phyloP scores from a whole-genome alignment of 2,113 vertebrate genomes.

The Nyctereutes procyonoides region DNA sequence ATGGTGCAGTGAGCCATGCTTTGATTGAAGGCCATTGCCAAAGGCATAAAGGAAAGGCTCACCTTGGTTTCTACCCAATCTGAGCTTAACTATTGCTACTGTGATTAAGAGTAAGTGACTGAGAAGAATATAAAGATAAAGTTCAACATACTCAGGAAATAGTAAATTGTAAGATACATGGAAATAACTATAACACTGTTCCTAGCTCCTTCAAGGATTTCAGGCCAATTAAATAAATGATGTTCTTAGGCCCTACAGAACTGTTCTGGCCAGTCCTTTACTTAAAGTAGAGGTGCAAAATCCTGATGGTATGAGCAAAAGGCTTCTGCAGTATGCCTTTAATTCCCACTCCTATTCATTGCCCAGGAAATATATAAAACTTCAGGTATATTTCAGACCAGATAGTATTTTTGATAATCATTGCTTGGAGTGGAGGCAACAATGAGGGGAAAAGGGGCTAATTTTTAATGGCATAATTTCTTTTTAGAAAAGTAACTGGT shows the following conservation, averaged over 20 bases:
- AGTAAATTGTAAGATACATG: not conserved
- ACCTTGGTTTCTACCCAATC: not conserved
- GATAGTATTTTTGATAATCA: not conserved
- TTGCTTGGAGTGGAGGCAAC: not conserved
- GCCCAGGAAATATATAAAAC: not conserved
- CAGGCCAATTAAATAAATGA: not conserved
- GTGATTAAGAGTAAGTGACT: constrained; percentile 13
- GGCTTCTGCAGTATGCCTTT: not conserved
- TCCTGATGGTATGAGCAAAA: not conserved
- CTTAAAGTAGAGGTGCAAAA: not conserved
- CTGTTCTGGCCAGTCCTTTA: not conserved
- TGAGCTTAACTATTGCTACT: not conserved
- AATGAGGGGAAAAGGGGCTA: not conserved
- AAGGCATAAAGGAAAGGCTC: not conserved
- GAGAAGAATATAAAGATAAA: constrained; percentile 42
- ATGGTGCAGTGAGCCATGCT: not conserved
- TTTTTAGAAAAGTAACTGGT: not conserved
- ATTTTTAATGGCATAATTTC: not conserved
- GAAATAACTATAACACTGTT: not conserved
- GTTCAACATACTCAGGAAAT: constrained; percentile 31
- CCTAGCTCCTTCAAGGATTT: not conserved
- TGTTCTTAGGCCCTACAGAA: not conserved
- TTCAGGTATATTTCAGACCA: not conserved
- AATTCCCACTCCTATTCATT: not conserved
- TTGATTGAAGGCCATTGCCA: not conserved